Evolutionary conservation across 1,140 invertebrate species (phyloP).

Genomic region (Euura lappo): DNA sequence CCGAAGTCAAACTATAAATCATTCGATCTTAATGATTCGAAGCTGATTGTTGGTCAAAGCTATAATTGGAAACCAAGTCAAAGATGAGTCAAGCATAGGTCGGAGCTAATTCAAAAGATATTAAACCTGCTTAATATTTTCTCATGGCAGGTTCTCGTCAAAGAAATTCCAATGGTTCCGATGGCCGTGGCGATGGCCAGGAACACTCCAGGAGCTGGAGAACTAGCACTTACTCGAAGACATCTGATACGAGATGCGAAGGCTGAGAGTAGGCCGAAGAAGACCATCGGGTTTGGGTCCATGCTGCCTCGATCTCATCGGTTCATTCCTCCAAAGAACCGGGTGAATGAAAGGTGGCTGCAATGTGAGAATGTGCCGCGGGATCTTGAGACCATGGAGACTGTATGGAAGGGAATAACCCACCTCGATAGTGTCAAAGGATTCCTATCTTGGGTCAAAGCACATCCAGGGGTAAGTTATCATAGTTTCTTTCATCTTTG

Average conservation of each 20-base stretch:
- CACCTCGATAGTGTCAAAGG: slow-evolving; percentile 53
- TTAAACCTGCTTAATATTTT: too few relatives aligned
- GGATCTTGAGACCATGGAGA: slow-evolving; percentile 64
- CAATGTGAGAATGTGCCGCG: slow-evolving; percentile 58
- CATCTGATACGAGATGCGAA: slow-evolving; percentile 60
- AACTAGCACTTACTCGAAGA: slow-evolving; percentile 49
- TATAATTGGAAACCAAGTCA: too few relatives aligned
- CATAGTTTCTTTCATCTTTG: too few relatives aligned
- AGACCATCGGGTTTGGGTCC: slow-evolving; percentile 57
- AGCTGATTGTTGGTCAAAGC: too few relatives aligned
- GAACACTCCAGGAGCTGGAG: slow-evolving; percentile 49
- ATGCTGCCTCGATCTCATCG: slow-evolving; percentile 59
- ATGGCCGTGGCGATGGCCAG: slow-evolving; percentile 31
- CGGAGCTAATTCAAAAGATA: too few relatives aligned
- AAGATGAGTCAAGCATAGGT: too few relatives aligned
- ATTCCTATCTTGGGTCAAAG: slow-evolving; percentile 46
- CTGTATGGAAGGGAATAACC: slow-evolving; percentile 63
- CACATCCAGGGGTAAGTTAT: slow-evolving; percentile 34
- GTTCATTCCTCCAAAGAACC: slow-evolving; percentile 59
- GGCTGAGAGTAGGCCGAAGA: slow-evolving; percentile 54
- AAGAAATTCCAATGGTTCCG: slow-evolving; percentile 47
- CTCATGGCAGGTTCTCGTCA: slow-evolving; percentile 32
- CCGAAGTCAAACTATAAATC: too few relatives aligned
- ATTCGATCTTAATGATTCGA: too few relatives aligned
- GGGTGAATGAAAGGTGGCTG: slow-evolving; percentile 58